Evolutionary conservation across 2,888 invertebrate species (phyloP).

Genomic region (Microplitis deprimator): DNA sequence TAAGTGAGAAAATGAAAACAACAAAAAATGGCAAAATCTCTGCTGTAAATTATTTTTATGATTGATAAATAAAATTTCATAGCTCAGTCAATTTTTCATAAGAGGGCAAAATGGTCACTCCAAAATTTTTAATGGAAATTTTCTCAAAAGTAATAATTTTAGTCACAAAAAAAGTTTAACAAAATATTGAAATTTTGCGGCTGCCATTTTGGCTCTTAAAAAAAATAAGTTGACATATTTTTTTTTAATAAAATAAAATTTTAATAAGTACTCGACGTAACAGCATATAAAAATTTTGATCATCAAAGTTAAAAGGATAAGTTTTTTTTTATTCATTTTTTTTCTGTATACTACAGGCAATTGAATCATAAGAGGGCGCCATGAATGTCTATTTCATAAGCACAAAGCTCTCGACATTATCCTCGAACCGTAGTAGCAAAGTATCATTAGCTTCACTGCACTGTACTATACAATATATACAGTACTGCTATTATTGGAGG

Average conservation of each 20-base stretch:
- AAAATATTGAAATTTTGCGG: too few relatives aligned
- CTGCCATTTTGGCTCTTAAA: too few relatives aligned
- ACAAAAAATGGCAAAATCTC: too few relatives aligned
- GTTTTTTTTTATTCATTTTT: neutral
- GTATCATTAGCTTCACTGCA: neutral
- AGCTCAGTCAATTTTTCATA: too few relatives aligned
- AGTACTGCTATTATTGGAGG: neutral
- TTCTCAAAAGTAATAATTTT: too few relatives aligned
- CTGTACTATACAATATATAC: neutral
- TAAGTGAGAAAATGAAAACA: too few relatives aligned
- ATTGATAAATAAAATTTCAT: too few relatives aligned
- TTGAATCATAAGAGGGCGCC: neutral
- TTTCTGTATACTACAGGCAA: neutral
- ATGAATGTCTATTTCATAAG: conserved; percentile 1
- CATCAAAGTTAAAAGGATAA: neutral
- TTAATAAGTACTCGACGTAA: neutral
- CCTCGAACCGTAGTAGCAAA: neutral
- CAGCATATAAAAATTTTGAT: neutral
- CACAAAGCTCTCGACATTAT: neutral
- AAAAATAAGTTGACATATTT: neutral
- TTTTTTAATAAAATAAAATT: neutral
- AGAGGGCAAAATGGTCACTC: too few relatives aligned
- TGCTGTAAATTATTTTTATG: too few relatives aligned
- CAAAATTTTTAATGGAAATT: too few relatives aligned
- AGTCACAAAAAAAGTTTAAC: too few relatives aligned